Evolutionary conservation across 2,113 vertebrate genomes (phyloP).

Genomic region (Daubentonia madagascariensis): DNA sequence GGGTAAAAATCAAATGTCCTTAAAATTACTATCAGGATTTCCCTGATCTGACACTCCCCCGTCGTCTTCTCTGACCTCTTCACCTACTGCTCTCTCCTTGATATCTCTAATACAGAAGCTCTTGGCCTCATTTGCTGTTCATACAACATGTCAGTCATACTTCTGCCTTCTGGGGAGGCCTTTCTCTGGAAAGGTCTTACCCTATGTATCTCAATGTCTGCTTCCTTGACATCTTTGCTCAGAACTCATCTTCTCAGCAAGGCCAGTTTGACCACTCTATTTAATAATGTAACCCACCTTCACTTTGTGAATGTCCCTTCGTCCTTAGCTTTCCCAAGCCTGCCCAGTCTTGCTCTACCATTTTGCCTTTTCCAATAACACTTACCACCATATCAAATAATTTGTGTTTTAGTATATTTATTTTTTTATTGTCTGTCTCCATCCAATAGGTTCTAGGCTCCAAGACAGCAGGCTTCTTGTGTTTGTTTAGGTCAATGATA

Average conservation of each 20-base stretch:
- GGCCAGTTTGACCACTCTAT: background rate
- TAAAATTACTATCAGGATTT: fast-evolving
- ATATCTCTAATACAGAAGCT: background rate
- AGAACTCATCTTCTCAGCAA: background rate
- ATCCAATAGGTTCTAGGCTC: background rate
- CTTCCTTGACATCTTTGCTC: background rate
- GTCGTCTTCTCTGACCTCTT: background rate
- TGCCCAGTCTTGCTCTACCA: background rate
- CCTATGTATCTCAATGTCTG: no score
- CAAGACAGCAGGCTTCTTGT: background rate
- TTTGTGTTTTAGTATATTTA: background rate
- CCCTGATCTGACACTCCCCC: background rate
- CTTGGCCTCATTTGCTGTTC: background rate
- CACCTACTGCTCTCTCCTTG: fast-evolving
- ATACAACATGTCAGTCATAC: no score
- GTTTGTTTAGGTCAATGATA: background rate
- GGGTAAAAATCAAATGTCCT: background rate
- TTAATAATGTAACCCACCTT: background rate
- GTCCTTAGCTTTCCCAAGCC: background rate
- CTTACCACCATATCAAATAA: background rate
- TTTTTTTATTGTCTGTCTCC: background rate
- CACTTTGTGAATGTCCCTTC: fast-evolving
- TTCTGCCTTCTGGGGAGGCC: background rate
- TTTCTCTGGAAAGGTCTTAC: background rate
- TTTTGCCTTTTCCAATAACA: background rate